Evolutionary conservation across 1,140 invertebrate species (phyloP).

Genomic region (Ostrea denselamellosa): DNA sequence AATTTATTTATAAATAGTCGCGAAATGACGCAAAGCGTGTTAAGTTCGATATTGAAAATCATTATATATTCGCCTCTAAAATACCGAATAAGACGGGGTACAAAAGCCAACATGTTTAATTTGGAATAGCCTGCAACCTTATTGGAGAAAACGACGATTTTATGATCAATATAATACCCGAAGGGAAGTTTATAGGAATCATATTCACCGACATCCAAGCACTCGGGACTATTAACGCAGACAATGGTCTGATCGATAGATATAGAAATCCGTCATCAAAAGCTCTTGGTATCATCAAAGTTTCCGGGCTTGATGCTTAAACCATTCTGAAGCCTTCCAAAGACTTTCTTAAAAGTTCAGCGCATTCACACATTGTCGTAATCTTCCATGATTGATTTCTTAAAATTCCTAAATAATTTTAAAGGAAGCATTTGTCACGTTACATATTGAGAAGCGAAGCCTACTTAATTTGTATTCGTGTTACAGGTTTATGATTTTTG

Average conservation of each 20-base stretch:
- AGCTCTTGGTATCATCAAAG: background rate
- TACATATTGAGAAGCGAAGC: background rate
- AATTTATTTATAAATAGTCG: background rate
- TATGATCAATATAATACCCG: conserved; percentile 23
- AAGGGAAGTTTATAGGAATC: background rate
- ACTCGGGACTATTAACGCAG: background rate
- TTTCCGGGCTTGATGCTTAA: background rate
- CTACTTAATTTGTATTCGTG: too few relatives aligned
- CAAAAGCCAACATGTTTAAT: conserved; percentile 15
- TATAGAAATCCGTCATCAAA: background rate
- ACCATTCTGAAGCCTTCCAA: background rate
- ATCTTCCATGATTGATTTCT: background rate
- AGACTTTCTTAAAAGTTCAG: background rate
- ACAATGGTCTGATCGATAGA: conserved; percentile 1
- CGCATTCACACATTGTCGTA: background rate
- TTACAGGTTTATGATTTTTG: too few relatives aligned
- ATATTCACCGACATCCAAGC: background rate
- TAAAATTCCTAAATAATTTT: background rate
- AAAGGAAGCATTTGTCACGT: background rate
- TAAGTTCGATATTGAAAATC: conserved; percentile 31
- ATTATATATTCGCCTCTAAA: background rate
- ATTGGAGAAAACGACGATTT: conserved; percentile 33
- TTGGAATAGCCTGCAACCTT: conserved; percentile 13
- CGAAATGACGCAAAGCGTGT: conserved; percentile 20
- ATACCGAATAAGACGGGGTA: background rate